A percentile compares a stretch with the other conserved stretches of the same genome.
phyloP scores from a whole-genome alignment of 2,888 invertebrate species.

The Frankliniella fusca region DNA sequence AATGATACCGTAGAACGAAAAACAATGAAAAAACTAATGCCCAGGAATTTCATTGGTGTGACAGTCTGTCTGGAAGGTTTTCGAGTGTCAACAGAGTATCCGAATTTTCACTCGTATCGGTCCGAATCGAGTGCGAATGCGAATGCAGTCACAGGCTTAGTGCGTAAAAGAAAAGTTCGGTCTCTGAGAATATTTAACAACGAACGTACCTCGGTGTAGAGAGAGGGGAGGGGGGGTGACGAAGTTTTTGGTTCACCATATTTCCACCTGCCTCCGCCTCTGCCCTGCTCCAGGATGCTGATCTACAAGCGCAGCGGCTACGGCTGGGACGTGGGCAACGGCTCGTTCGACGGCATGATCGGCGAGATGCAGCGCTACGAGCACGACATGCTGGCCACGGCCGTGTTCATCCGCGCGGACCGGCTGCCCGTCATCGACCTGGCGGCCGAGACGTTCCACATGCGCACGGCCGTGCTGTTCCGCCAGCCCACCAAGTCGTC shows the following conservation, averaged over 20 bases:
- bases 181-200: too few species aligned
- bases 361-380: conserved; percentile 55
- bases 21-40: too few species aligned
- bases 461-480: conserved; percentile 63
- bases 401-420: conserved; percentile 56
- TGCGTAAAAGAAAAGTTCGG: too few species aligned
- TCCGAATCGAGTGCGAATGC: too few species aligned
- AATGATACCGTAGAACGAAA: too few species aligned
- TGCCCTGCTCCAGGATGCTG: conserved; percentile 43
- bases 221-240: background rate
- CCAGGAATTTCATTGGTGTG: too few species aligned
- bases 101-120: background rate
- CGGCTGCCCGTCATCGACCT: conserved; percentile 53
- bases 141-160: too few species aligned
- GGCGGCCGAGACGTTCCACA: conserved; percentile 53
- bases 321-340: conserved; percentile 54
- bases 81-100: too few species aligned
- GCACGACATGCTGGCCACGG: conserved; percentile 54
- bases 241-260: background rate
- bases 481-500: conserved; percentile 67
- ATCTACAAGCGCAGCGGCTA: conserved; percentile 50
- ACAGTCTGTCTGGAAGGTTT: too few species aligned
- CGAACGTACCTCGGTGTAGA: too few species aligned
- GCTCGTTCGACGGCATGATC: conserved; percentile 55
- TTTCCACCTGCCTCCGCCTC: background rate